These are phyloP conservation scores for Agonopterix alstromeriana DNA, from an alignment of 2,888 invertebrate genomes.

Conservation along the genomic window DNA sequence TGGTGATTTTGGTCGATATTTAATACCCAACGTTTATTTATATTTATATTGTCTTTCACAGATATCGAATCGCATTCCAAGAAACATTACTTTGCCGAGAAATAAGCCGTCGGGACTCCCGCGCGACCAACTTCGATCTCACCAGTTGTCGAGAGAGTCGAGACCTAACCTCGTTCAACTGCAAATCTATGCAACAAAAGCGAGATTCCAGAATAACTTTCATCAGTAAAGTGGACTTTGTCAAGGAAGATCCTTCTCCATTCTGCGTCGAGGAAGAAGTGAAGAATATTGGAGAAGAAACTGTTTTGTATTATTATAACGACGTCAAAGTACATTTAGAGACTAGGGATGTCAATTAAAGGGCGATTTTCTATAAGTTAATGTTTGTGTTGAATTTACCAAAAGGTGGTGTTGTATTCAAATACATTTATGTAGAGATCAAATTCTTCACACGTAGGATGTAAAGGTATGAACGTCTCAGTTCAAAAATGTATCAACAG, in stretches of 20 bases:
- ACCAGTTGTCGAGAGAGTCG: conserved; percentile 63
- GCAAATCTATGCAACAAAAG: conserved; percentile 32
- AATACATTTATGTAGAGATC: no score
- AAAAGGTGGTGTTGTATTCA: no score
- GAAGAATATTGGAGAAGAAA: conserved; percentile 15
- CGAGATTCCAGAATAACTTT: conserved; percentile 45
- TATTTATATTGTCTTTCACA: conserved; percentile 39
- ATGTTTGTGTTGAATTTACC: no score
- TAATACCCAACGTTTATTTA: no score
- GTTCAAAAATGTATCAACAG: no score
- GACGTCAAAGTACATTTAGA: conserved; percentile 4
- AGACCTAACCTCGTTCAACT: conserved; percentile 22
- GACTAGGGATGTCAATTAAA: neutral
- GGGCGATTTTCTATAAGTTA: no score
- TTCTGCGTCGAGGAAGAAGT: conserved; percentile 29
- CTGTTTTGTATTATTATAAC: conserved; percentile 28
- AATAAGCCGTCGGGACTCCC: conserved; percentile 52
- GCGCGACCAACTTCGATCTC: conserved; percentile 67
- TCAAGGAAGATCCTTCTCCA: conserved; percentile 46
- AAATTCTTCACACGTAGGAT: no score
- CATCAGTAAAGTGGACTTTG: conserved; percentile 48
- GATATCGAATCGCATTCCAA: conserved; percentile 86
- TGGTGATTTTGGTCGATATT: no score
- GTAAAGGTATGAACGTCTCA: no score
- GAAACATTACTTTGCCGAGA: conserved; percentile 81